Evolutionary conservation across 2,888 invertebrate genomes (phyloP).

Genomic region (Corythucha ciliata): DNA sequence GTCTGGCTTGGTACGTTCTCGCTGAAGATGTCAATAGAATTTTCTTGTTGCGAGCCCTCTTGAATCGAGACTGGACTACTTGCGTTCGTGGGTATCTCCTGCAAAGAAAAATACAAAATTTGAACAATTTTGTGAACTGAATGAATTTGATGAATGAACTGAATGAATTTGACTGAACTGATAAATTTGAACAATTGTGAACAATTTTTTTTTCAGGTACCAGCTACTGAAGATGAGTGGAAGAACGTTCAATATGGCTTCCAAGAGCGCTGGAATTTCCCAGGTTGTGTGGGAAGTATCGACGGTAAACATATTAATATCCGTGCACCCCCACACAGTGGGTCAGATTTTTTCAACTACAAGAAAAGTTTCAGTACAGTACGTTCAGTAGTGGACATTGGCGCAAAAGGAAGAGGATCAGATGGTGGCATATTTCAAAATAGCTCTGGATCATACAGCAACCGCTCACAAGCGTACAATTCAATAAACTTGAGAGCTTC

Average conservation of each 20-base stretch:
- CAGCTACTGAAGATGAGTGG: constrained; percentile 23
- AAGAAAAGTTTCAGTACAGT: constrained; percentile 18
- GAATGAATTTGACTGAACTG: no score
- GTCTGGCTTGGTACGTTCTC: no score
- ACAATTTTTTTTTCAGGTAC: constrained; percentile 23
- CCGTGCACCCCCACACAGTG: constrained; percentile 15
- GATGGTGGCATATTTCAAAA: constrained; percentile 17
- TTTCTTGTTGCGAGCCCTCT: constrained; percentile 12
- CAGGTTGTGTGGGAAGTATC: constrained; percentile 20
- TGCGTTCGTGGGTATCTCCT: not conserved
- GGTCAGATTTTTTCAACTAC: constrained; percentile 20
- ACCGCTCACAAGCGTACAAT: constrained; percentile 20
- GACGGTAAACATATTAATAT: constrained; percentile 22
- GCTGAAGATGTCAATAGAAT: no score
- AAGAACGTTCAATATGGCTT: constrained; percentile 18
- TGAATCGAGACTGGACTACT: constrained; percentile 13
- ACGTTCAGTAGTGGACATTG: constrained; percentile 18
- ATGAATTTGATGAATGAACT: no score
- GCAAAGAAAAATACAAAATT: not conserved
- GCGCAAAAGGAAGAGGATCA: constrained; percentile 20
- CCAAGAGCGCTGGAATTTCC: constrained; percentile 23
- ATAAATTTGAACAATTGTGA: no score
- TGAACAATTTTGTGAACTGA: not conserved
- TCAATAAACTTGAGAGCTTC: constrained; percentile 24
- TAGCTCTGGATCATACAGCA: constrained; percentile 19